Conservation (phyloP, 2,888 invertebrate genomes). For the Hipparchia semele region DNA sequence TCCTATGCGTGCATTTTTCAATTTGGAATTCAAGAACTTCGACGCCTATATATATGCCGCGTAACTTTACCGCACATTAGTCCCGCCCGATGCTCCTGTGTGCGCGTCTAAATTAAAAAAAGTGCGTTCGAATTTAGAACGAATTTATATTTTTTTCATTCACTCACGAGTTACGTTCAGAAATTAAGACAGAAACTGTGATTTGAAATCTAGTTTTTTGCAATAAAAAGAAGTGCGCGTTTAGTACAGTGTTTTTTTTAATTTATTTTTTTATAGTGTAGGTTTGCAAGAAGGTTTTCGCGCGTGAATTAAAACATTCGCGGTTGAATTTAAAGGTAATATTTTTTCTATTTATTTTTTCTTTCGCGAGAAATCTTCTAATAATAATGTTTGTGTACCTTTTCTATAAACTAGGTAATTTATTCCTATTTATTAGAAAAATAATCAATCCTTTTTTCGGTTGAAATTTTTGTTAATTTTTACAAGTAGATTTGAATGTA, state of each 20-base stretch:
- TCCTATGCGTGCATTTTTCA: constrained; percentile 35
- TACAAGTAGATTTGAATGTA: too few relatives aligned
- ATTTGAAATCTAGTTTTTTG: constrained; percentile 6
- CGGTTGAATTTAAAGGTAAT: constrained; percentile 8
- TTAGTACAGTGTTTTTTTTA: neutral
- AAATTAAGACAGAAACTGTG: constrained; percentile 8
- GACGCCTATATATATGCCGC: constrained; percentile 58
- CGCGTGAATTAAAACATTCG: constrained; percentile 17
- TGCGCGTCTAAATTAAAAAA: constrained; percentile 49
- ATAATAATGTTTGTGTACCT: neutral
- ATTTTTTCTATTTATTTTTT: neutral
- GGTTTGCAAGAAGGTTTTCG: constrained; percentile 6
- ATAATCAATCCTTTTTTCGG: too few relatives aligned
- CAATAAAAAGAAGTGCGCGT: neutral
- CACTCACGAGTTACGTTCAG: constrained; percentile 5
- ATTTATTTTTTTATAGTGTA: constrained; percentile 8
- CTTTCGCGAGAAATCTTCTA: neutral
- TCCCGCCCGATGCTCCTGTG: constrained; percentile 54
- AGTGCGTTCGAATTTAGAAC: constrained; percentile 41
- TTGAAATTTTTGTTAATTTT: too few relatives aligned
- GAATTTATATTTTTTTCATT: constrained; percentile 5
- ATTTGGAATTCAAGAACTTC: constrained; percentile 40
- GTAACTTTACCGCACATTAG: constrained; percentile 57
- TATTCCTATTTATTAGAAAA: too few relatives aligned
- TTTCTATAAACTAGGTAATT: neutral